Conservation (phyloP, 2,888 invertebrate genomes). For the Meganola albula region DNA sequence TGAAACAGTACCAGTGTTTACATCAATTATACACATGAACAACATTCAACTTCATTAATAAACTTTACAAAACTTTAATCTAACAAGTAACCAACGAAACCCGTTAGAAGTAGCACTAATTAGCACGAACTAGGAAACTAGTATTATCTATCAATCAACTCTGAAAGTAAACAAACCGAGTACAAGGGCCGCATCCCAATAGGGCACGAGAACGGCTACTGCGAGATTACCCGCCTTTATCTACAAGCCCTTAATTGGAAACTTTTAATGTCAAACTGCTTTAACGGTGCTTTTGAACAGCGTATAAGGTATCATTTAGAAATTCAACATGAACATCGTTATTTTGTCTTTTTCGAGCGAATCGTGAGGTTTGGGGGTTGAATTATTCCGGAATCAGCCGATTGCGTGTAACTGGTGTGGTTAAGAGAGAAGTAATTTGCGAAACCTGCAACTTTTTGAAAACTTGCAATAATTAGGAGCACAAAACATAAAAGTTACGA, state of each 20-base stretch:
- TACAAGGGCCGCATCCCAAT: constrained; percentile 25
- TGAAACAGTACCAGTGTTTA: no score
- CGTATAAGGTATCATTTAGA: constrained; percentile 25
- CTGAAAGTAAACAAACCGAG: constrained; percentile 22
- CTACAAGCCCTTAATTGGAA: constrained; percentile 38
- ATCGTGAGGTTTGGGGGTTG: constrained; percentile 2
- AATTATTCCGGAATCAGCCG: no score
- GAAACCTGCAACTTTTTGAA: no score
- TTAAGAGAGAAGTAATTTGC: no score
- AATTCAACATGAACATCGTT: constrained; percentile 25
- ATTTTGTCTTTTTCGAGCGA: constrained; percentile 18
- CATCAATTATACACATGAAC: no score
- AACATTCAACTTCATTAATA: no score
- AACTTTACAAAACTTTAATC: no score
- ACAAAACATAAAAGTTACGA: no score
- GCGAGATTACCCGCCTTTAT: constrained; percentile 29
- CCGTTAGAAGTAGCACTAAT: constrained; percentile 25
- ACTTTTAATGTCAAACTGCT: constrained; percentile 38
- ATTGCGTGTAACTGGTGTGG: no score
- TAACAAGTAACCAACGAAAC: no score
- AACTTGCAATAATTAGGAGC: no score
- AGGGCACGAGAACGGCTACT: constrained; percentile 29
- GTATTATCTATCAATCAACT: constrained; percentile 36
- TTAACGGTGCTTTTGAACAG: constrained; percentile 19
- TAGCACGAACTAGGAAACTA: constrained; percentile 12